Conservation (phyloP, 23 tunicate species). For the Botrylloides violaceus region DNA sequence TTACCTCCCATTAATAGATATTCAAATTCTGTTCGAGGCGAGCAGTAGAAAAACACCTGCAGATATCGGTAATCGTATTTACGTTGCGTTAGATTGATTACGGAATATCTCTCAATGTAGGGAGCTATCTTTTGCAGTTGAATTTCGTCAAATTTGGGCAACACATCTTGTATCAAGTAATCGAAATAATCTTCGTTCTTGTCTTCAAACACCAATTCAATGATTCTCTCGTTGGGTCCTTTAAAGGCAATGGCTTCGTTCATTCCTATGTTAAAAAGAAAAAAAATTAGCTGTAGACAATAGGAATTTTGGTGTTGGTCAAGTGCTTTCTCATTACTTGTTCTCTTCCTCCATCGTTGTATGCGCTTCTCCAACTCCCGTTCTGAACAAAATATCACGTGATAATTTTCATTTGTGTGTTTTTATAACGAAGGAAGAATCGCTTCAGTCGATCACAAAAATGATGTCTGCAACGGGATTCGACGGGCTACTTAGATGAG, state of each 20-base stretch:
- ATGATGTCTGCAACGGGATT: no score
- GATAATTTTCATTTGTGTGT: no score
- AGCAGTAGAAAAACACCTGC: background rate
- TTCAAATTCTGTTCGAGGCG: background rate
- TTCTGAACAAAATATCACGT: no score
- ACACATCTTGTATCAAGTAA: background rate
- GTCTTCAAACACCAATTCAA: background rate
- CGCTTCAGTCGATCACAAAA: no score
- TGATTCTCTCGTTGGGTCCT: background rate
- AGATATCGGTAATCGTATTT: background rate
- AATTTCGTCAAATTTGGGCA: background rate
- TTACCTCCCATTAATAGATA: background rate
- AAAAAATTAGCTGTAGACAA: no score
- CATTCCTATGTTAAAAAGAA: background rate
- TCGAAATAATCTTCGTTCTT: background rate
- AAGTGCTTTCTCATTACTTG: no score
- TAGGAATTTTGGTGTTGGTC: no score
- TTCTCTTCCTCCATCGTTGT: background rate
- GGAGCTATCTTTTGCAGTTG: background rate
- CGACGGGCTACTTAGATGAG: no score
- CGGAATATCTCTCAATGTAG: background rate
- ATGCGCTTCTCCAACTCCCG: background rate
- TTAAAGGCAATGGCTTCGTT: background rate
- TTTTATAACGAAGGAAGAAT: no score
- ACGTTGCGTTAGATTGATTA: background rate